phyloP scores from a whole-genome alignment of 1,140 invertebrate genomes.

The Drosophila miranda region DNA sequence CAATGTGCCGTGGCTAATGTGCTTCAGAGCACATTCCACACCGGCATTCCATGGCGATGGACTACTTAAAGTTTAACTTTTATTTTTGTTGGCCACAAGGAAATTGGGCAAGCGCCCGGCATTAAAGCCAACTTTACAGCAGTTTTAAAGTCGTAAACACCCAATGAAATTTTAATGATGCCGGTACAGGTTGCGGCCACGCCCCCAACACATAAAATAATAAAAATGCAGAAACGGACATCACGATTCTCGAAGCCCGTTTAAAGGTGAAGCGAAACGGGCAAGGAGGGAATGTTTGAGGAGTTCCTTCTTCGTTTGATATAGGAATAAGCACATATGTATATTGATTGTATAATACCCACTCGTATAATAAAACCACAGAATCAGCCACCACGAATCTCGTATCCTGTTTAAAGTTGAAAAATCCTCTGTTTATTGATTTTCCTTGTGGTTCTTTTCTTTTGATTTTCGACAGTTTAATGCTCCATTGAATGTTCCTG shows the following conservation, averaged over 20 bases:
- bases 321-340: no score
- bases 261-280: slow-evolving; percentile 26
- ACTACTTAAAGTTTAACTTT: slow-evolving; percentile 45
- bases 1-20: slow-evolving; percentile 57
- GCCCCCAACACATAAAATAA: slow-evolving; percentile 2
- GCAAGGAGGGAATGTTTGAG: no score
- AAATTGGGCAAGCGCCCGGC: slow-evolving; percentile 4
- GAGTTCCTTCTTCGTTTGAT: no score
- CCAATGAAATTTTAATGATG: slow-evolving; percentile 70
- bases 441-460: slow-evolving; percentile 35
- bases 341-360: no score
- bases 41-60: slow-evolving; percentile 26
- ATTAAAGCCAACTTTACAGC: slow-evolving; percentile 59
- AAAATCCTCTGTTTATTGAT: slow-evolving; percentile 53
- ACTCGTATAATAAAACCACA: background rate
- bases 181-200: slow-evolving; percentile 28
- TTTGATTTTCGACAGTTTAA: slow-evolving; percentile 63
- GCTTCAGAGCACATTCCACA: slow-evolving; percentile 21
- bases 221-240: slow-evolving; percentile 2
- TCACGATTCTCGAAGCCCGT: slow-evolving; percentile 24
- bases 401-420: slow-evolving; percentile 50
- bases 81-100: slow-evolving; percentile 58
- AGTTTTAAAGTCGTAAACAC: slow-evolving; percentile 72
- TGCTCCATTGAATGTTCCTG: slow-evolving; percentile 53
- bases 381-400: slow-evolving; percentile 6